A percentile compares a stretch with the other conserved stretches of the same genome.
These are phyloP conservation scores for Neodiprion pinetum DNA, from an alignment of 1,140 invertebrate species.

Conservation along the genomic window DNA sequence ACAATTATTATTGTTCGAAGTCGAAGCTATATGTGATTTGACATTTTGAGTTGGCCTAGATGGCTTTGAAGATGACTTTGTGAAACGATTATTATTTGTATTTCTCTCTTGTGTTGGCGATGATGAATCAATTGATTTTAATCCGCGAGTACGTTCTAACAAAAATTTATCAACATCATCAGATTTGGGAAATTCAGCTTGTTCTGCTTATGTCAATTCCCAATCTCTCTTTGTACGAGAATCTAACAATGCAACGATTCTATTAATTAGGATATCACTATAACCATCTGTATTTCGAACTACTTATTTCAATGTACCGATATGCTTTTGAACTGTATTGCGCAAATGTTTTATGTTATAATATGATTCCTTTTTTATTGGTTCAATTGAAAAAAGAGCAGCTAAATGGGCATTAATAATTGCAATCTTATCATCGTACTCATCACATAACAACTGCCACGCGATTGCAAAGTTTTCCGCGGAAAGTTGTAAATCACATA, in stretches of 20 bases:
- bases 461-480: slow-evolving; percentile 22
- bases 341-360: not conserved
- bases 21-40: not conserved
- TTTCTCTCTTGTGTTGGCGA: too few species aligned
- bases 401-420: not conserved
- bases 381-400: not conserved
- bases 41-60: not conserved
- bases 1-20: too few species aligned
- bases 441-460: not conserved
- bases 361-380: not conserved
- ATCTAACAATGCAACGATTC: not conserved
- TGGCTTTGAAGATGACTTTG: not conserved
- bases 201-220: not conserved
- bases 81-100: too few species aligned
- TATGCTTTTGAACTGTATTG: not conserved
- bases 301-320: not conserved
- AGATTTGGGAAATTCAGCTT: not conserved
- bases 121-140: not conserved
- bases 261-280: not conserved
- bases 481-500: too few species aligned
- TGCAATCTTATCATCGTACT: not conserved
- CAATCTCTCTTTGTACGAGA: not conserved
- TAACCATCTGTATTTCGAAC: not conserved
- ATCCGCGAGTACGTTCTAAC: not conserved
- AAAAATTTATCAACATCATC: not conserved